Evolutionary conservation across 2,113 vertebrate species (phyloP), one percentile per base, ranked within the genome.

Genomic region (Festucalex cinctus): DNA sequence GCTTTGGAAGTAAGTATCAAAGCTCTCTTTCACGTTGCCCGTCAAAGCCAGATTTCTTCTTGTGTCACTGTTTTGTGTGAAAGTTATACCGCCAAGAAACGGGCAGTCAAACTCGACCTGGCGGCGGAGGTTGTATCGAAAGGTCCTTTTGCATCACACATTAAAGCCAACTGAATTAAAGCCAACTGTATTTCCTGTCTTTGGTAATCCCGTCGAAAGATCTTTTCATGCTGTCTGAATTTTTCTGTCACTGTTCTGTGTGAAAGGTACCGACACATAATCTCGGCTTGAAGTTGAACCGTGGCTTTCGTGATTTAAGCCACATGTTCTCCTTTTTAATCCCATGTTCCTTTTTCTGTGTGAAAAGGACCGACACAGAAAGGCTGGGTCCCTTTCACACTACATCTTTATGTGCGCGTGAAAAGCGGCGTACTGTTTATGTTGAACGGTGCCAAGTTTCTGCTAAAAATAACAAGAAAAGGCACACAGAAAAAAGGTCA

Each of bases 401-500:
- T n/a, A 12, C 26, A 32, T 32, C 12, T 32, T 17, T 35, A 6
- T 20, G 19, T 9, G 58, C 22, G 58, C n/a, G 19, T 60, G 17
- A 32, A 57, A 57, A 54, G 54, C 6, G 26, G 26, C 26, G 26
- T 24, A 14, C 10, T 24, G 51, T 54, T n/a, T 24, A 54, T 26
- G 10, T 26, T 59, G 17, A 36, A 36, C 19, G 32, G 32, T 16
- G 35, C 59, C 59, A 61, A 61, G 59, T 61, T 62, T 41, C n/a
- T 17, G 60, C 19, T 41, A 43, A 62, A 19, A 62, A 24, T 41
- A 62, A 22, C 36, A 62, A 22, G 57, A 60, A 60, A 59, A 59
- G 32, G 32, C 35, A 5, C 59, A 26, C 59, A 24, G 37, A 62
- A 13, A 41, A 14, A 24, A 62, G 39, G 39, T 62, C 22, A 62